Conservation (phyloP, 2,888 invertebrate species). For the Orthosia cruda region DNA sequence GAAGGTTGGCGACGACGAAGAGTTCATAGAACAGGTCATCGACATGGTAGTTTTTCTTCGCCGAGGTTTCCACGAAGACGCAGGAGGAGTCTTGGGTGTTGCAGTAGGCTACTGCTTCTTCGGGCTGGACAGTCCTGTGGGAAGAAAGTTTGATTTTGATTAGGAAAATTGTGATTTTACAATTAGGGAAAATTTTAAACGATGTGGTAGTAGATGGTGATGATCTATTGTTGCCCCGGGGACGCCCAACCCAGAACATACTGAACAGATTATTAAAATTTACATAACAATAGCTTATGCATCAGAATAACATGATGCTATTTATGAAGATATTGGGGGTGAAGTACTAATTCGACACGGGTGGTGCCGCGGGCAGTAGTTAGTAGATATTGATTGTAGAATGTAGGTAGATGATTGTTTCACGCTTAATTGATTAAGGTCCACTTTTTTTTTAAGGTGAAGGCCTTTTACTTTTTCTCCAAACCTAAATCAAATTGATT, state of each 20-base stretch:
- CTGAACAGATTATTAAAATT: too few species aligned
- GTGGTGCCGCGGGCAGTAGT: too few species aligned
- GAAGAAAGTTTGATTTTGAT: conserved; percentile 17
- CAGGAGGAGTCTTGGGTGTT: conserved; percentile 95
- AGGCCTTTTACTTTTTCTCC: neutral
- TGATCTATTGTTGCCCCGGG: neutral
- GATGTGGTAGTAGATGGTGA: neutral
- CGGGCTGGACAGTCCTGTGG: conserved; percentile 94
- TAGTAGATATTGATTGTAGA: too few species aligned
- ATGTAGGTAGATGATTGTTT: neutral
- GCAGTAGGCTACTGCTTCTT: conserved; percentile 95
- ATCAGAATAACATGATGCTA: too few species aligned
- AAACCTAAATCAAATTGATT: neutral
- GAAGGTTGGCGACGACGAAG: conserved; percentile 96
- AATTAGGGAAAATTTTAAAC: neutral
- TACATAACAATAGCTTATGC: too few species aligned
- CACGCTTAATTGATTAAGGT: neutral
- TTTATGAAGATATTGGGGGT: too few species aligned
- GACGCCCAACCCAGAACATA: neutral
- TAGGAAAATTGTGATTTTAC: neutral
- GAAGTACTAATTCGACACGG: too few species aligned
- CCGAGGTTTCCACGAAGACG: conserved; percentile 96
- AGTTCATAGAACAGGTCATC: conserved; percentile 97
- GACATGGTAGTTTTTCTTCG: conserved; percentile 95
- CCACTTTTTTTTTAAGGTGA: too few species aligned